Base-by-base conservation (phyloP, 2,113 vertebrate species). In the Enhydra lutris region DNA sequence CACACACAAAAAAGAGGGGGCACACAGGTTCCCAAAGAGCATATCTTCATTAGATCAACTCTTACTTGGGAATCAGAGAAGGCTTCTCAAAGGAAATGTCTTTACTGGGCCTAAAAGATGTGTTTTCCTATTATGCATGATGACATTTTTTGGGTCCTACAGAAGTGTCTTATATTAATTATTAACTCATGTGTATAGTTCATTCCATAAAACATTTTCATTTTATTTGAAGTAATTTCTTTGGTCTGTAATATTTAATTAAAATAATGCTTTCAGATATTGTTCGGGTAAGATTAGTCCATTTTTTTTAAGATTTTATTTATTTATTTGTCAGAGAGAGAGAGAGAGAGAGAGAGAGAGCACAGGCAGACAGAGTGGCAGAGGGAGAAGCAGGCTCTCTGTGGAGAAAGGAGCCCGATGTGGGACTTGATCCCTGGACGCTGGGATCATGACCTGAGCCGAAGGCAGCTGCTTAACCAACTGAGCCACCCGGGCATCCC, bases 141-240 rank as follows among this genome's bases (percentile, higher is more conserved):
- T 3, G 24, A n/a, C 15, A 29, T 18, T 7, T 69, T 29, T 52
- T 34, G 50, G 29, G 18, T 29, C 11, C 71, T 24, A 17, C 7
- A 42, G 63, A 86, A 52, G 31, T n/a, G 12, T 2, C 65, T 65
- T 45, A 0, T 63, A 29, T 79, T 80, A 67, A 65, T 36, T 73
- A 83, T 87, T 83, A 79, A 74, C 12, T 67, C 1, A 26, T 3
- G 4, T n/a, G 1, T 8, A 18, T 83, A 42, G 17, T 78, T 89
- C 18, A 92, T 86, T 82, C 20, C 52, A 67, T 59, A 12, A 21
- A 45, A 0, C 34, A 17, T 39, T 88, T 84, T 92, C 61, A 55
- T 93, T 55, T 90, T 86, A 42, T 91, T 24, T 78, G 7, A 95
- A 80, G 85, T 71, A 92, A 57, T 85, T 89, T 73, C 59, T 42